Evolutionary conservation across 2,113 vertebrate species (phyloP).

Genomic region (Coracopsis vasa): DNA sequence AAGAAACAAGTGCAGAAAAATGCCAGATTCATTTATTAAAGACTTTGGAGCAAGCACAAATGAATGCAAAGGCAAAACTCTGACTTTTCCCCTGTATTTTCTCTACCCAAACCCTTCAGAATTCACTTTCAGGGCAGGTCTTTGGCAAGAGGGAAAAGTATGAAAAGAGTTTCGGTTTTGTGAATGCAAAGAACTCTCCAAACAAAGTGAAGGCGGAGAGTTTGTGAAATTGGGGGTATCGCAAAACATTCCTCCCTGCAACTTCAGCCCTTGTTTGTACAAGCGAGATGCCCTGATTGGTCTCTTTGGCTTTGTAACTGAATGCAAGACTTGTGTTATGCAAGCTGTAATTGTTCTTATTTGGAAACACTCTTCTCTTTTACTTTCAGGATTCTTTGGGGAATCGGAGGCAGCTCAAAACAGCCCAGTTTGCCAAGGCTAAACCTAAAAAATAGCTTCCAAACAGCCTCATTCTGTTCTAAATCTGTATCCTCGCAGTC

Average conservation of each 20-base stretch:
- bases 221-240: not conserved
- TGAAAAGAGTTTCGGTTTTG: not conserved
- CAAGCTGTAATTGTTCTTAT: constrained; percentile 52
- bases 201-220: not conserved
- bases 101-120: not conserved
- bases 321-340: constrained; percentile 28
- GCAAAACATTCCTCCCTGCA: not conserved
- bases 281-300: not conserved
- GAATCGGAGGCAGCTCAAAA: constrained; percentile 37
- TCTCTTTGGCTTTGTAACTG: constrained; percentile 40
- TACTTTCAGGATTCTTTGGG: constrained; percentile 11
- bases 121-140: not conserved
- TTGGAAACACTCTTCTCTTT: constrained; percentile 59
- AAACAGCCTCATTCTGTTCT: not conserved
- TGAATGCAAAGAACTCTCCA: not conserved
- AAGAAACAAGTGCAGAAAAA: not conserved
- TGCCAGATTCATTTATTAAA: not conserved
- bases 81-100: not conserved
- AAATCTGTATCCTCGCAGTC: not conserved
- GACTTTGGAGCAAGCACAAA: not conserved
- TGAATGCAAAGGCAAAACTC: not conserved
- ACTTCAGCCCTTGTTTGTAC: constrained; percentile 31
- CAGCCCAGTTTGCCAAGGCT: not conserved
- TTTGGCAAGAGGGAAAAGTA: not conserved
- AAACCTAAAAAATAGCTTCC: not conserved